These are phyloP conservation scores for Bothrops jararaca DNA, from an alignment of 2,113 vertebrate genomes.

Conservation along the genomic window DNA sequence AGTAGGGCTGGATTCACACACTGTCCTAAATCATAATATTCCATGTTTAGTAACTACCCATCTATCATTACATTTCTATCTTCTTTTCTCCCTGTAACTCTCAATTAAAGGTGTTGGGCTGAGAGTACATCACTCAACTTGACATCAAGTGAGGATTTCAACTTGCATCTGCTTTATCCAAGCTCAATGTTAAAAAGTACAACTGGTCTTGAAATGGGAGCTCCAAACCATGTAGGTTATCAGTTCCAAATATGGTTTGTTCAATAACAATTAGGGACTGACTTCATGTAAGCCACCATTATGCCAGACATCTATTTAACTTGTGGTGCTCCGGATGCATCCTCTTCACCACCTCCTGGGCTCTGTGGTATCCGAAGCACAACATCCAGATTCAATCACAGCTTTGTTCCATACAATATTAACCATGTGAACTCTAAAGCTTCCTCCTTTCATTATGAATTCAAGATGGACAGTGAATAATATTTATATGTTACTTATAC, in stretches of 20 bases:
- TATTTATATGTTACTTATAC: too few relatives aligned
- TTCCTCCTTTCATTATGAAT: too few relatives aligned
- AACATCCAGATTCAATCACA: too few relatives aligned
- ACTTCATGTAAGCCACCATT: not conserved
- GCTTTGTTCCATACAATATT: too few relatives aligned
- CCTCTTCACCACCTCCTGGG: too few relatives aligned
- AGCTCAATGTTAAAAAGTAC: not conserved
- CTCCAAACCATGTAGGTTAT: not conserved
- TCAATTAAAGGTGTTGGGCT: not conserved
- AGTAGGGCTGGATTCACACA: not conserved
- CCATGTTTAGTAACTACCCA: not conserved
- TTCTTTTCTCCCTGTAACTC: not conserved
- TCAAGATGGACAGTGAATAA: too few relatives aligned
- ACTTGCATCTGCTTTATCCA: not conserved
- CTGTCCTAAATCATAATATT: not conserved
- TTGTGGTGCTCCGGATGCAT: not conserved
- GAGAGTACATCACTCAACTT: not conserved
- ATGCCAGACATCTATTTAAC: not conserved
- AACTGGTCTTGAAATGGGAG: not conserved
- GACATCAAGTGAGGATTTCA: not conserved
- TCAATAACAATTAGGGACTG: not conserved
- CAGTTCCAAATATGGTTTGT: not conserved
- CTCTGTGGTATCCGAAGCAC: too few relatives aligned
- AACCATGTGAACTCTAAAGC: too few relatives aligned
- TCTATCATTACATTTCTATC: not conserved